Base-by-base conservation (phyloP, 1,140 invertebrate species). In the Asbolus verrucosus region DNA sequence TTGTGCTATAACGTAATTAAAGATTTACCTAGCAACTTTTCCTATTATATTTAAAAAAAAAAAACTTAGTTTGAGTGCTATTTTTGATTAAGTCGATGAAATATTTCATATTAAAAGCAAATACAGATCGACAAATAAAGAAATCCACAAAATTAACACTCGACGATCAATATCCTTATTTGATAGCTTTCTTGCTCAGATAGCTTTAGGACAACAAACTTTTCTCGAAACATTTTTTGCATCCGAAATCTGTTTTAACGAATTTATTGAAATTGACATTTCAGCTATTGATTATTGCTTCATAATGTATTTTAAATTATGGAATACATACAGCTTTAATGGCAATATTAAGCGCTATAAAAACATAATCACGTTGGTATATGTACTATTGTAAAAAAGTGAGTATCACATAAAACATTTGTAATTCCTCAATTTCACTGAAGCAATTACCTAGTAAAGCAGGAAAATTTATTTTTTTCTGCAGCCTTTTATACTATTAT, bases 1-100 rank as follows among this genome's bases (percentile, higher is more conserved):
- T 54, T 54, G 21, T 54, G 11, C 6, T 54, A n/a, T 14, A 39
- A 39, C 14, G 61, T 39, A 41, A 41, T 43, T 63, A 63, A 63
- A 39, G 61, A 24, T 43, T 39, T 63, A 62, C 60, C 30, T 62
- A 43, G 6, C 39, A 39, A 38, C 31, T 1, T 36, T 21, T 62
- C 6, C 61, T 39, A 63, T 63, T 18, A 39, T 16, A 6, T 19
- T 63, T 9, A n/a, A 38, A 39, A 67, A 31, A 54, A 63, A 36
- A 5, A 30, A 30, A 30, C 27, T n/a, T n/a, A n/a, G 2, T 36
- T 6, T n/a, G 1, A 38, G 24, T 36, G 59, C 31, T 60, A 30
- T 60, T 27, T 60, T 62, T 33, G 13, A 62, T 62, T 62, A 8
- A 3, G 3, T 19, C 15, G n/a, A 46, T 46, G 19, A 46, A 46